Evolutionary conservation across 1,140 invertebrate species (phyloP).

Genomic region (Penaeus chinensis): DNA sequence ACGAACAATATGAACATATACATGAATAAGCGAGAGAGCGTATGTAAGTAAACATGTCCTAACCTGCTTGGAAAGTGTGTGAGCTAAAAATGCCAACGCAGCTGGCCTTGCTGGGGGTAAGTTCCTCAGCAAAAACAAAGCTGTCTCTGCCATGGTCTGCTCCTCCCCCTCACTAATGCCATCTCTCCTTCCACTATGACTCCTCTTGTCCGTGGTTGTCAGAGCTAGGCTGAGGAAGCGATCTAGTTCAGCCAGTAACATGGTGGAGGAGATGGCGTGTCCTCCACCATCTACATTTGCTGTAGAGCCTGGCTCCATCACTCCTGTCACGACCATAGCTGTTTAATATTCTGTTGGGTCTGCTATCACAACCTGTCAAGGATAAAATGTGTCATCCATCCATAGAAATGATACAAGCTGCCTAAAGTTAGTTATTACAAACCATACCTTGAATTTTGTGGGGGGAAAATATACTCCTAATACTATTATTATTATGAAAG

Average conservation of each 20-base stretch:
- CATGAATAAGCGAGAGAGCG: no score
- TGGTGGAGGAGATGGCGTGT: slow-evolving; percentile 45
- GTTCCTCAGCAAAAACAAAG: slow-evolving; percentile 43
- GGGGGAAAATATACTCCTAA: background rate
- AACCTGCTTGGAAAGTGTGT: slow-evolving; percentile 51
- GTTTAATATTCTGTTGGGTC: background rate
- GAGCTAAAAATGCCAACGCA: slow-evolving; percentile 49
- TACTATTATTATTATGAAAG: background rate
- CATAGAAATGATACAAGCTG: no score
- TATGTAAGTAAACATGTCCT: no score
- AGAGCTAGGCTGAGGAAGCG: slow-evolving; percentile 45
- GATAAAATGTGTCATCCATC: no score
- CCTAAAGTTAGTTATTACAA: no score
- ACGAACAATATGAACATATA: background rate
- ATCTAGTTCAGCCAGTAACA: slow-evolving; percentile 39
- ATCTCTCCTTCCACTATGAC: slow-evolving; percentile 36
- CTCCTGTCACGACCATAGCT: slow-evolving; percentile 42
- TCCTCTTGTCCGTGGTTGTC: slow-evolving; percentile 40
- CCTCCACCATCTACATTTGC: slow-evolving; percentile 32
- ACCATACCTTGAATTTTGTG: no score
- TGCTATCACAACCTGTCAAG: no score
- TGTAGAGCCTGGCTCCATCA: slow-evolving; percentile 38
- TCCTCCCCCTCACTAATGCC: slow-evolving; percentile 46
- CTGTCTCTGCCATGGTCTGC: slow-evolving; percentile 41
- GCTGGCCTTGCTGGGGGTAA: slow-evolving; percentile 41